phyloP scores from a whole-genome alignment of 2,113 vertebrate genomes.

The Tichodroma muraria region DNA sequence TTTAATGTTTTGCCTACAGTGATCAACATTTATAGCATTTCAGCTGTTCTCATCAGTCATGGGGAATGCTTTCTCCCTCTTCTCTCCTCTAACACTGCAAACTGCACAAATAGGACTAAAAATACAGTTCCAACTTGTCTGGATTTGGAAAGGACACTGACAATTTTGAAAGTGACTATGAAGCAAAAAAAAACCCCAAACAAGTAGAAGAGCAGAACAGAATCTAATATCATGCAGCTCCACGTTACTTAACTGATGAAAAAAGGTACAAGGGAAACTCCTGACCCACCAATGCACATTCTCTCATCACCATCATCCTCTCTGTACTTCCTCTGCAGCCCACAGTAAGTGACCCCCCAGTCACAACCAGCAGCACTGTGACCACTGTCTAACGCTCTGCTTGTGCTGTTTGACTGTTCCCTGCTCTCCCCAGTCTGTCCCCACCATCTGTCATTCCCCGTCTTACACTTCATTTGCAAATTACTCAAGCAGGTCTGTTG shows the following conservation, averaged over 20 bases:
- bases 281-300: neutral
- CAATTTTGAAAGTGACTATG: neutral
- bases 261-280: neutral
- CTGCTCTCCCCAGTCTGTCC: neutral
- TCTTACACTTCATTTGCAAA: constrained; percentile 24
- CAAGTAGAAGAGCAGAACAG: neutral
- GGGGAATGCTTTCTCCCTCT: neutral
- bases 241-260: neutral
- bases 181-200: neutral
- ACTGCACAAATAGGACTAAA: neutral
- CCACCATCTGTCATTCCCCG: neutral
- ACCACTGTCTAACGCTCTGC: neutral
- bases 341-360: neutral
- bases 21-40: constrained; percentile 10
- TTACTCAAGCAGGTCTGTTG: neutral
- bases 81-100: neutral
- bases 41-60: neutral
- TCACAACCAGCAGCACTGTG: neutral
- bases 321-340: neutral
- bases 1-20: neutral
- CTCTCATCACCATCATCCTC: neutral
- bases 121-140: neutral
- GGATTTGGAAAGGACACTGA: neutral
- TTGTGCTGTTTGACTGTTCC: neutral
- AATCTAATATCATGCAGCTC: neutral